Evolutionary conservation across 2,797 vertebrate genomes (phyloP), one percentile per base, ranked within the genome.

Genomic region (Pangasius djambal): DNA sequence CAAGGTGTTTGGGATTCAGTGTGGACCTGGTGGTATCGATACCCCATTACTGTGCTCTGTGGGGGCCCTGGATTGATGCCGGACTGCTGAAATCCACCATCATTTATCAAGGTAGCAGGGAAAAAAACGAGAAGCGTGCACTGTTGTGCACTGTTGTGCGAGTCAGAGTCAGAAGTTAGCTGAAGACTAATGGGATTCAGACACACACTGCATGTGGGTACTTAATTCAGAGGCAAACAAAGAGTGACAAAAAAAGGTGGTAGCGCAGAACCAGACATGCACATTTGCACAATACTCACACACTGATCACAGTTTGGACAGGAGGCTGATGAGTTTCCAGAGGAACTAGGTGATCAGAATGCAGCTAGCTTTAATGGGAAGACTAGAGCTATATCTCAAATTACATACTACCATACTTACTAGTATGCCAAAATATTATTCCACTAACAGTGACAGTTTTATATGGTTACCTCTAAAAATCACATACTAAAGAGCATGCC

Each of bases 181-280:
- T 28, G 31, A 86, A 74, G 84, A 86, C 67, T 74, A 72, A 86
- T 74, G 69, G 67, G 67, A 74, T 86, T 74, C 50, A 57, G 52
- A 69, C 50, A 44, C 67, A 40, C 50, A 74, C 31, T 55, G 10
- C 50, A 74, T 74, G 69, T n/a, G 52, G 84, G 84, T 74, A 86
- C 67, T 86, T 86, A 72, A 74, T 72, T 86, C 84, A 40, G 50
- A 74, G 7, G 69, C 84, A 86, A 86, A 85, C 67, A 70, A 67
- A 85, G 50, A 86, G 69, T 57, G 84, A 74, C 50, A 34, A 18
- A 57, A 34, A 22, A 52, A 25, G 31, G 28, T 40, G 83, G 9
- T 31, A 22, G 61, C 28, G 50, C 84, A 57, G 84, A 86, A 86
- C 84, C 31, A 59, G 52, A 74, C 31, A 40, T 3, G 6, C 69